Conservation (phyloP, 2,888 invertebrate genomes). For the Nomada fabriciana region DNA sequence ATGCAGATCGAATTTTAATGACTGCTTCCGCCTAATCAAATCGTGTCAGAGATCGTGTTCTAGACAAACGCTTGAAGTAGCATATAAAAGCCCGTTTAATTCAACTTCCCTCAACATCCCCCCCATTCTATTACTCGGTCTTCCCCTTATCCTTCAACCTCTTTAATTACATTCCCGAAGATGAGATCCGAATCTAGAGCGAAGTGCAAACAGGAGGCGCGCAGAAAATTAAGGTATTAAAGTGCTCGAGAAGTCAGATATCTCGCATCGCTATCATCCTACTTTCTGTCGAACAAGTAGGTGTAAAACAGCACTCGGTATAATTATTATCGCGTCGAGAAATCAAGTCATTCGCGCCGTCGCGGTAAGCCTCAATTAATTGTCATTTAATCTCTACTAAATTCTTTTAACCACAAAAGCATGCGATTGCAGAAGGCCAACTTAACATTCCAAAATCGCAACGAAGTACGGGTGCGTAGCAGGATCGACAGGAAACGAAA, state of each 20-base stretch:
- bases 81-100: conserved; percentile 44
- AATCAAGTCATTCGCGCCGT: too few species aligned
- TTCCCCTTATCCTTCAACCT: background rate
- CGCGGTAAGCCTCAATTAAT: too few species aligned
- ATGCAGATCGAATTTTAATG: conserved; percentile 20
- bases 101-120: conserved; percentile 50
- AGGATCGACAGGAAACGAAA: background rate
- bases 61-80: conserved; percentile 20
- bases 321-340: too few species aligned
- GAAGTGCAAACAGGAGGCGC: conserved; percentile 47
- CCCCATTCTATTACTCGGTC: conserved; percentile 48
- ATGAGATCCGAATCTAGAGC: conserved; percentile 55
- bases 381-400: too few species aligned
- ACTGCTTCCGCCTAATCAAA: conserved; percentile 38
- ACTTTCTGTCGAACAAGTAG: conserved; percentile 35
- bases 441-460: too few species aligned
- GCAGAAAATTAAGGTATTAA: conserved; percentile 64
- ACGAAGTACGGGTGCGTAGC: too few species aligned
- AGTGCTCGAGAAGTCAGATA: conserved; percentile 59
- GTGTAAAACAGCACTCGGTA: conserved; percentile 52
- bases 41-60: conserved; percentile 48
- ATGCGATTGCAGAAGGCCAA: too few species aligned
- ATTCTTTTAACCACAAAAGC: too few species aligned
- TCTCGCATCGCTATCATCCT: conserved; percentile 61
- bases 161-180: conserved; percentile 50